Percentiles rank a stretch among this genome's conserved stretches.
Conservation (phyloP, 2,888 invertebrate genomes). For the Melinaea menophilus region DNA sequence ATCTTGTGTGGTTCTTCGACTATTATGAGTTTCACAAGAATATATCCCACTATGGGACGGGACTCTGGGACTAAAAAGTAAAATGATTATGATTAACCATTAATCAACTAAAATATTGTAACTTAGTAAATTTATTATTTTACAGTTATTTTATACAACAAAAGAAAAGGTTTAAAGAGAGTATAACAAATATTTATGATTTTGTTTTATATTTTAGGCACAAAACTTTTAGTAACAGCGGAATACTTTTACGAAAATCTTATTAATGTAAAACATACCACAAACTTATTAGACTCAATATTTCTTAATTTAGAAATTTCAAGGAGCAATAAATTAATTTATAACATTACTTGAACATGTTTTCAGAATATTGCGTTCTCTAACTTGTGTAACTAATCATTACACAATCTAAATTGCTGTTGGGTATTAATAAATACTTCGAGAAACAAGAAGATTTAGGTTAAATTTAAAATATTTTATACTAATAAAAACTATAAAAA, state of each 20-base stretch:
- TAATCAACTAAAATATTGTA: no score
- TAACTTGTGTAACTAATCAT: constrained; percentile 33
- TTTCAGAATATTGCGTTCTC: constrained; percentile 39
- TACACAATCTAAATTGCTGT: constrained; percentile 61
- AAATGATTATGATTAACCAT: no score
- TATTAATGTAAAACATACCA: constrained; percentile 16
- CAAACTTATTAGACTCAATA: constrained; percentile 16
- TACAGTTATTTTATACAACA: no score
- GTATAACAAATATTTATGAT: no score
- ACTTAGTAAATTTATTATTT: no score
- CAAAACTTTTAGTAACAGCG: no score
- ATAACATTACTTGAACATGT: constrained; percentile 11
- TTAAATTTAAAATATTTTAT: constrained; percentile 47
- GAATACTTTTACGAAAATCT: neutral
- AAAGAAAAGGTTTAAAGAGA: no score
- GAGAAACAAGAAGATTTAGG: constrained; percentile 62
- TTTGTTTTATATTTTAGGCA: no score
- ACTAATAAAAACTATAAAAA: neutral
- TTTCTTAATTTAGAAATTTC: constrained; percentile 23
- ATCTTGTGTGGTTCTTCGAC: no score
- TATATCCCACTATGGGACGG: no score
- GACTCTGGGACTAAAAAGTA: no score
- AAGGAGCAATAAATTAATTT: constrained; percentile 18
- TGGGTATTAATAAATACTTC: constrained; percentile 63
- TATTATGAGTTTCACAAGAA: no score